Evolutionary conservation across 92 coral and sea anemone species (phyloP).

Genomic region (Porites cylindrica): DNA sequence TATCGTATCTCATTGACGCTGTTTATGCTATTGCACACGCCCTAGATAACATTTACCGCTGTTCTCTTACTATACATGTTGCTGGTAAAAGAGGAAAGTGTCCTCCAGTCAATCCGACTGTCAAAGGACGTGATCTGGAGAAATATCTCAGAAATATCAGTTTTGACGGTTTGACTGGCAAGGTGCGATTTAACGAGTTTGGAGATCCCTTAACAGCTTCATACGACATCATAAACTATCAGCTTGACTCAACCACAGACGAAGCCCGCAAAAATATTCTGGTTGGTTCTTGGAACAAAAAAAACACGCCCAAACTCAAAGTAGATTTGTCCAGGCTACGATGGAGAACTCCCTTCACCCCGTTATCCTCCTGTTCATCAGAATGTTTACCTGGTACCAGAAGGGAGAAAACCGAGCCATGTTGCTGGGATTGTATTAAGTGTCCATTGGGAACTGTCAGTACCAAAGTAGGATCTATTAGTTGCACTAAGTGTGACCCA

Average conservation of each 20-base stretch:
- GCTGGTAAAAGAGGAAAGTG: background rate
- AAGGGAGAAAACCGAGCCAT: background rate
- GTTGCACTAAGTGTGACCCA: conserved; percentile 33
- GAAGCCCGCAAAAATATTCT: background rate
- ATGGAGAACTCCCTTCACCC: background rate
- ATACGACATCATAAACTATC: background rate
- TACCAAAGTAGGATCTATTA: background rate
- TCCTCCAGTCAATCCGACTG: background rate
- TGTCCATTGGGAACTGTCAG: background rate
- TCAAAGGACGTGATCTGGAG: background rate
- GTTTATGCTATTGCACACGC: background rate
- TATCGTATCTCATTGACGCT: conserved; percentile 12
- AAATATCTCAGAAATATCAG: background rate
- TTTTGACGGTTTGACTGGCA: background rate
- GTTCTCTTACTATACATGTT: background rate
- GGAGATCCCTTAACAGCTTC: background rate
- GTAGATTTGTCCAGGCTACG: background rate
- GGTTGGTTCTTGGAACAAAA: background rate
- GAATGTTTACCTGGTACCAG: background rate
- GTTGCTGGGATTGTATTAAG: background rate
- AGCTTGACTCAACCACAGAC: too few species aligned
- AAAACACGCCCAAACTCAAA: background rate
- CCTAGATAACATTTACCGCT: background rate
- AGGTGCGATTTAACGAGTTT: background rate
- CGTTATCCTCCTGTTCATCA: background rate